Percentiles rank a stretch among this genome's conserved stretches.
These are phyloP conservation scores for Labrus mixtus DNA, from an alignment of 2,113 vertebrate species.

Conservation along the genomic window DNA sequence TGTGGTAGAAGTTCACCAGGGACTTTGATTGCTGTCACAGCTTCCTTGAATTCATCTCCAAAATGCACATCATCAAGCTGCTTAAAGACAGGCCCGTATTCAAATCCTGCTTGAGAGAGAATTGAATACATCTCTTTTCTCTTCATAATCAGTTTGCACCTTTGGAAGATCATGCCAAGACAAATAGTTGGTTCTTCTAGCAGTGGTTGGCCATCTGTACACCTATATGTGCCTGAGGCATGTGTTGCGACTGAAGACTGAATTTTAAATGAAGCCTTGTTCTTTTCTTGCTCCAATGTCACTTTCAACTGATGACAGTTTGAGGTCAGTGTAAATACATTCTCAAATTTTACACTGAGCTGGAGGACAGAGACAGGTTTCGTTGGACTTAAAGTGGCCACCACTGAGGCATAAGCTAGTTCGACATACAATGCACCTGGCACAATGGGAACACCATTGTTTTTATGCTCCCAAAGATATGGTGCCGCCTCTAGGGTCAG, in stretches of 20 bases:
- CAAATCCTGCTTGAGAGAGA: constrained; percentile 84
- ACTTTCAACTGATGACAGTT: constrained; percentile 78
- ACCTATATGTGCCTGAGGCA: constrained; percentile 81
- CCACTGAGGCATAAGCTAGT: constrained; percentile 84
- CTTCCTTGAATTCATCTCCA: constrained; percentile 87
- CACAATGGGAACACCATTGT: constrained; percentile 82
- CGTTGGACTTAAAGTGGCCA: constrained; percentile 79
- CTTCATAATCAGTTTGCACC: constrained; percentile 80
- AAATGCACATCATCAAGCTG: constrained; percentile 83
- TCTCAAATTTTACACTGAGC: constrained; percentile 84
- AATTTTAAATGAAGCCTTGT: constrained; percentile 81
- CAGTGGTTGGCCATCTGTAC: constrained; percentile 24
- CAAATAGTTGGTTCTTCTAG: constrained; percentile 82
- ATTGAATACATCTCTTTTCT: constrained; percentile 81
- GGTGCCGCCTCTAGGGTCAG: constrained; percentile 72
- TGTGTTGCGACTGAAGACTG: constrained; percentile 79
- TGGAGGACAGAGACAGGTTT: constrained; percentile 77
- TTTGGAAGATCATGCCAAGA: constrained; percentile 75
- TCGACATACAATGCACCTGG: constrained; percentile 87
- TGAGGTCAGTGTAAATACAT: constrained; percentile 78
- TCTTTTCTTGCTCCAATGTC: constrained; percentile 71
- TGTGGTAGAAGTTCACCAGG: constrained; percentile 74
- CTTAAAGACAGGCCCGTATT: constrained; percentile 85
- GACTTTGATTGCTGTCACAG: constrained; percentile 82
- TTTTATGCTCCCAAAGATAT: constrained; percentile 88